Evolutionary conservation across 2,113 vertebrate genomes (phyloP).

Genomic region (Zapornia atra): DNA sequence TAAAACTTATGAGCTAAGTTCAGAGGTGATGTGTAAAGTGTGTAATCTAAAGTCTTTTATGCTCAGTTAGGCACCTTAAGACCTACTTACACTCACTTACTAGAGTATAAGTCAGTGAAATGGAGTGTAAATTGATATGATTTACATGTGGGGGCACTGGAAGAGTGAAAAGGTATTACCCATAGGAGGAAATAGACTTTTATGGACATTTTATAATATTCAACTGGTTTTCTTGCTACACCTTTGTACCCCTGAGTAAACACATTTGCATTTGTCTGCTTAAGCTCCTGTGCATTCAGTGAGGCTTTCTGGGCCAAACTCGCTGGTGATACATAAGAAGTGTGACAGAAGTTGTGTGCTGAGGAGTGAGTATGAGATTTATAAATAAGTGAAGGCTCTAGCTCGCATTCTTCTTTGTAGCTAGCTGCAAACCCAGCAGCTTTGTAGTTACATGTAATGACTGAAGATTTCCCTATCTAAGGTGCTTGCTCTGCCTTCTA

Average conservation of each 20-base stretch:
- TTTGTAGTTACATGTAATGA: neutral
- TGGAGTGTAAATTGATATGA: constrained; percentile 44
- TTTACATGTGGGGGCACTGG: constrained; percentile 31
- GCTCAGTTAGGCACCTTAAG: constrained; percentile 45
- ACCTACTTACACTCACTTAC: constrained; percentile 41
- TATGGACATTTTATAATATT: neutral
- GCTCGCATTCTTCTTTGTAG: neutral
- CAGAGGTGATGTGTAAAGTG: constrained; percentile 42
- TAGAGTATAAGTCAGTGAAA: constrained; percentile 54
- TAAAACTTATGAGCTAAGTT: constrained; percentile 37
- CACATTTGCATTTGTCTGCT: neutral
- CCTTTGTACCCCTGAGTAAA: neutral
- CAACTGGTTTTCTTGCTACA: neutral
- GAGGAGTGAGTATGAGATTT: neutral
- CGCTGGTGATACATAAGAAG: neutral
- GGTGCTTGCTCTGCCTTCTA: neutral
- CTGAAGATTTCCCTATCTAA: neutral
- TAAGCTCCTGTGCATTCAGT: neutral
- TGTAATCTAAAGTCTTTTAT: constrained; percentile 46
- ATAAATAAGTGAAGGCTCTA: neutral
- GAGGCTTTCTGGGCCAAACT: neutral
- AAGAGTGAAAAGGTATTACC: neutral
- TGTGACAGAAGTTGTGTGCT: neutral
- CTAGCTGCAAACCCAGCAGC: neutral
- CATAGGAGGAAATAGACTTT: neutral